phyloP scores from a whole-genome alignment of 2,113 vertebrate genomes.

The Catharus bicknelli region DNA sequence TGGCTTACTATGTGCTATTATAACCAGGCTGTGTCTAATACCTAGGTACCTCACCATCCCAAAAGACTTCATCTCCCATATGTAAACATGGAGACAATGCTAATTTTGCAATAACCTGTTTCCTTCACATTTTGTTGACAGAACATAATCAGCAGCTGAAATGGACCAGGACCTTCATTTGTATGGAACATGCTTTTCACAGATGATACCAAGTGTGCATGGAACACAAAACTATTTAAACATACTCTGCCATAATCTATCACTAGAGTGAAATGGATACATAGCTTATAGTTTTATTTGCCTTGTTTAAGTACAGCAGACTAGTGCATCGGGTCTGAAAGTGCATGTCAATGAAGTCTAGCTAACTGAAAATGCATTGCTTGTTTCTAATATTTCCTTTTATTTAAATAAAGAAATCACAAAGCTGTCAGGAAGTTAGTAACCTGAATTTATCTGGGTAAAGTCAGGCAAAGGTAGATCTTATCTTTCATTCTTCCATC shows the following conservation, averaged over 20 bases:
- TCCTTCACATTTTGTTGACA: background rate
- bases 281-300: background rate
- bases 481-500: background rate
- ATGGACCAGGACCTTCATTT: background rate
- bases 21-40: background rate
- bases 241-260: background rate
- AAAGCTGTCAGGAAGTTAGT: background rate
- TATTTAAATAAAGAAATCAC: background rate
- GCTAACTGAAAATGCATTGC: background rate
- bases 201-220: accelerated
- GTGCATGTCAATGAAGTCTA: background rate
- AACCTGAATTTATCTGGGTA: background rate
- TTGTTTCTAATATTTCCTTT: background rate
- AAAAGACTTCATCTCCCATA: background rate
- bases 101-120: background rate
- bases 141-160: background rate
- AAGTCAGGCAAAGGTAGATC: background rate
- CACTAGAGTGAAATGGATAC: background rate
- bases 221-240: background rate
- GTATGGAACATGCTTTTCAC: background rate
- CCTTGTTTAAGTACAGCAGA: background rate
- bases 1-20: background rate
- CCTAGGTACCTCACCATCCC: background rate
- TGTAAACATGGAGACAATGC: background rate
- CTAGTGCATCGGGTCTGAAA: background rate